Evolutionary conservation across 2,797 vertebrate species (phyloP), one percentile per base, ranked within the genome.

Genomic region (Sebastiscus tertius): DNA sequence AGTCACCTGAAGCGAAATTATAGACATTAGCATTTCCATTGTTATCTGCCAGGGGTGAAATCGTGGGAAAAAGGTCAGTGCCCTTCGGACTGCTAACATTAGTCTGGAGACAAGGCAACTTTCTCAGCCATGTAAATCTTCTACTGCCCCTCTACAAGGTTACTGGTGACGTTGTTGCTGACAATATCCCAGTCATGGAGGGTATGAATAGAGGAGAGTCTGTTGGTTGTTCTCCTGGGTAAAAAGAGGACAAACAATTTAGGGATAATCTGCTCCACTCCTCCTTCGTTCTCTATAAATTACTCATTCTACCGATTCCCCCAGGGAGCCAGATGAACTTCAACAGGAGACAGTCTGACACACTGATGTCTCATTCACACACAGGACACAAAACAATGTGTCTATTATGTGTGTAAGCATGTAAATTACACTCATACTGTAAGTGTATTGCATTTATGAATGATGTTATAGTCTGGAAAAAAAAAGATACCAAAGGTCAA

Each of bases 141-240:
- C 54, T 69, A 27, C 72, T 70, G 61, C 67, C 70, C n/a, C 78
- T 92, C 82, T 80, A 77, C 61, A 29, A 81, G 84, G 84, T 90
- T 86, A 89, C 69, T 78, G 87, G 59, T 90, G 89, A 91, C 60
- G 58, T 39, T 65, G 85, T 31, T 62, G 65, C 81, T 86, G 75
- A 95, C 95, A 94, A 93, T 94, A 86, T 84, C 75, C 81, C 42
- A 94, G 90, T 95, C 94, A 95, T 85, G 69, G 36, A 29, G 80
- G 42, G 83, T 54, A 91, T 94, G 93, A 95, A 94, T 95, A 82
- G 91, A 87, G 82, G 72, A 60, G 62, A 34, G 74, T 83, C 82
- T 92, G 90, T 90, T 65, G 60, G 77, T 89, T 93, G 93, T 93
- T 91, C 80, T 91, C 88, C 64, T 26, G 86, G 62, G 82, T 80